Base-by-base conservation (phyloP, 30 jellyfish, hydroid and myxozoan species). In the Turritopsis dohrnii region DNA sequence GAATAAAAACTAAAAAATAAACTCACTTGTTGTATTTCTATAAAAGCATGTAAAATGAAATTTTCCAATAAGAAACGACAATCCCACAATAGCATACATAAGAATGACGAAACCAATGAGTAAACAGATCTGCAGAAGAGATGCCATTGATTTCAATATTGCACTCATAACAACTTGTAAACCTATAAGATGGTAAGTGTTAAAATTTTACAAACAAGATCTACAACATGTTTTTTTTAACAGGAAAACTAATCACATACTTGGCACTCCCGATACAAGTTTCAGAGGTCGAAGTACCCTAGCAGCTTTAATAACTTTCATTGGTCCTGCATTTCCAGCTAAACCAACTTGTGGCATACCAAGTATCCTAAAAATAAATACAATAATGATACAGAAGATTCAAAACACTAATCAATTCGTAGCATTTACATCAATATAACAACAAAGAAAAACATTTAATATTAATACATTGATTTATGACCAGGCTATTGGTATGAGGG, bases 141-240 rank as follows among this genome's bases (percentile, higher is more conserved):
- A 90, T 8, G 88, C 93, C 82, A 90, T 28, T 16, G 97, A 90
- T 74, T 90, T 90, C 53, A 90, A 83, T 30, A 90, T 90, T 8
- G 97, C 92, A 20, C 95, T 90, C 97, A 90, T 90, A 29, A 90
- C 97, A 13, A 90, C 89, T 85, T 90, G 97, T 26, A 90, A 83
- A 82, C 97, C 93, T 18, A 88, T 16, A 30, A 17, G 8, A 1
- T 8, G 30, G 19, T 16, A 77, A 77, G 29, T 18, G 24, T 72
- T 16, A 1, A n/a, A 72, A 17, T 72, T 16, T 72, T 72, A 22
- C n/a, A 17, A 18, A 26, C 1, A 72, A 72, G 81, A 22, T 16
- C 31, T 16, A 22, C 28, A 69, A 69, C 8, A 69, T 22, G 13
- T 26, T 23, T 69, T 69, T 16, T 1, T 1, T 9, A 69, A 69